These are phyloP conservation scores for Isaurus tuberculatus DNA, from an alignment of 92 coral and sea anemone species.

Conservation along the genomic window DNA sequence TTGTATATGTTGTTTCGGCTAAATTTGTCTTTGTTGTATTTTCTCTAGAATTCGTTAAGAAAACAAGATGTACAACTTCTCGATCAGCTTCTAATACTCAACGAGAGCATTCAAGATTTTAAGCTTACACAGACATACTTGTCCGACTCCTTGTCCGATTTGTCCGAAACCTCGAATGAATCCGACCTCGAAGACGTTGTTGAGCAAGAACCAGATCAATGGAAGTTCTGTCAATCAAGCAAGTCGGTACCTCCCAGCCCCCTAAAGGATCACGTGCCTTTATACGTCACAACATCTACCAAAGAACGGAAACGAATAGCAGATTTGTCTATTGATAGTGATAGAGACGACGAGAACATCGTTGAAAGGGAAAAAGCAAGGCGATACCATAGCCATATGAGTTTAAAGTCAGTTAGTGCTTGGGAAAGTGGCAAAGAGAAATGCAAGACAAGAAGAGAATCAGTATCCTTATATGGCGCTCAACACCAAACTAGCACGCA, in stretches of 20 bases:
- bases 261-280: not conserved
- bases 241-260: not conserved
- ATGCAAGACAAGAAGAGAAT: conserved; percentile 1
- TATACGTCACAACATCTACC: not conserved
- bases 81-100: conserved; percentile 75
- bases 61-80: conserved; percentile 81
- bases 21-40: not conserved
- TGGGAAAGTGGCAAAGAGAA: conserved; percentile 8
- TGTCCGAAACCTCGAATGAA: conserved; percentile 67
- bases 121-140: conserved; percentile 61
- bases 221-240: not conserved
- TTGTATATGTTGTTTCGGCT: not conserved
- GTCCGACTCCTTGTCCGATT: conserved; percentile 59
- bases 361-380: conserved; percentile 22
- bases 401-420: conserved; percentile 47
- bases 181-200: conserved; percentile 10
- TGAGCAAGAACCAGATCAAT: conserved; percentile 18
- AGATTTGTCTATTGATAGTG: not conserved
- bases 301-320: not conserved
- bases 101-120: conserved; percentile 85
- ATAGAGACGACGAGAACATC: not conserved
- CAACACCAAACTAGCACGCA: conserved; percentile 9
- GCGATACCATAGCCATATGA: conserved; percentile 58
- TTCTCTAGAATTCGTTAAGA: conserved; percentile 72
- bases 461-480: not conserved